These are phyloP conservation scores for Sterrhoptilus dennistouni DNA, from an alignment of 2,113 vertebrate genomes.

Conservation along the genomic window DNA sequence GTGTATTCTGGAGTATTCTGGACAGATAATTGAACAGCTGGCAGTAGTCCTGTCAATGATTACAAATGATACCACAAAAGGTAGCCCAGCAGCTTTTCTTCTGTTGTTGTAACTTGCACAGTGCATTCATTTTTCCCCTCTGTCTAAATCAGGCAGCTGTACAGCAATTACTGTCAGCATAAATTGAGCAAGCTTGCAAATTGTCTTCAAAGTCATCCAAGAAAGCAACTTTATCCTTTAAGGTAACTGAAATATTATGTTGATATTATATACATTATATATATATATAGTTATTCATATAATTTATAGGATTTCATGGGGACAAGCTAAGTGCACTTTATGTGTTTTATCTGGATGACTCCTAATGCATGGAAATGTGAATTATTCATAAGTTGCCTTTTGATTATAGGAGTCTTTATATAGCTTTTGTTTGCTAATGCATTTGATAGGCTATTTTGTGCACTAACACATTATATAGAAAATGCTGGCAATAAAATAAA, in stretches of 20 bases:
- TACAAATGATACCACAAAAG: neutral
- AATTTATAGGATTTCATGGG: conserved; percentile 55
- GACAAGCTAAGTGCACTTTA: conserved; percentile 59
- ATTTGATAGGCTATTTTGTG: conserved; percentile 57
- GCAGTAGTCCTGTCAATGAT: neutral
- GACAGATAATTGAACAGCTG: neutral
- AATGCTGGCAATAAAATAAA: conserved; percentile 61
- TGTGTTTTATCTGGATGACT: conserved; percentile 47
- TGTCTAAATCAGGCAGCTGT: conserved; percentile 34
- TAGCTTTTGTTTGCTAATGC: conserved; percentile 74
- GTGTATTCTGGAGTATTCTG: neutral
- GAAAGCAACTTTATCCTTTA: conserved; percentile 50
- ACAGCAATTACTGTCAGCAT: conserved; percentile 6
- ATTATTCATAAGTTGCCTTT: conserved; percentile 69
- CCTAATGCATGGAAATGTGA: conserved; percentile 65
- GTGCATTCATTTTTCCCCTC: neutral
- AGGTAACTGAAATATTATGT: conserved; percentile 37
- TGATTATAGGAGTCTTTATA: conserved; percentile 60
- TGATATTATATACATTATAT: conserved; percentile 50
- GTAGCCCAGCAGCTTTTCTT: neutral
- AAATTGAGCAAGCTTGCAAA: conserved; percentile 44
- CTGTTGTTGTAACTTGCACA: neutral
- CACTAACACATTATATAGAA: conserved; percentile 48
- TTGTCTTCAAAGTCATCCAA: conserved; percentile 41
- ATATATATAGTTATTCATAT: conserved; percentile 50